These are phyloP conservation scores for Rhynchotus rufescens DNA, from an alignment of 2,797 vertebrate genomes.

Conservation along the genomic window DNA sequence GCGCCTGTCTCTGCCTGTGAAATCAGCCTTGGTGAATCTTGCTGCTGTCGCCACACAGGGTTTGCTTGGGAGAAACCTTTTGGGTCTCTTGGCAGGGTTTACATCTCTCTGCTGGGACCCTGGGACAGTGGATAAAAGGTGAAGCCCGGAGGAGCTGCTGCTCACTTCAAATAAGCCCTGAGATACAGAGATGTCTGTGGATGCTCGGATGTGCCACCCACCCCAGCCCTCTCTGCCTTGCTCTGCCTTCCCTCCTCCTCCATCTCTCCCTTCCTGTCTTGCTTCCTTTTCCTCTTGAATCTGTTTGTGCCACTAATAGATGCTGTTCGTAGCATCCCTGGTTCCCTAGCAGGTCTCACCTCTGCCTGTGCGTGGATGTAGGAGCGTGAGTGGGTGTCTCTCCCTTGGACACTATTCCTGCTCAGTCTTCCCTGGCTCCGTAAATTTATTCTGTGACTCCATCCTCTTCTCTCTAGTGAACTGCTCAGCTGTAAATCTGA, in stretches of 20 bases:
- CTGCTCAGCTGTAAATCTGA: neutral
- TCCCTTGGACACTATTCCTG: neutral
- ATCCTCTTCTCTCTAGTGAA: neutral
- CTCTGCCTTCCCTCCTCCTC: neutral
- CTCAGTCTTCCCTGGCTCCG: neutral
- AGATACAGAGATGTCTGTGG: neutral
- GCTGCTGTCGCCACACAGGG: neutral
- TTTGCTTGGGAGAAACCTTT: conserved; percentile 46
- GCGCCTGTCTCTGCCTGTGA: neutral
- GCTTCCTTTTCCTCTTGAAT: neutral
- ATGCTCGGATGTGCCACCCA: neutral
- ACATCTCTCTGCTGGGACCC: neutral
- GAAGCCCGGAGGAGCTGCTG: conserved; percentile 4
- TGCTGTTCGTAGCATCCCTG: neutral
- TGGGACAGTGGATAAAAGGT: neutral
- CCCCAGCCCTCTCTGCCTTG: neutral
- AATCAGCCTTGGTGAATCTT: neutral
- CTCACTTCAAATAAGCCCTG: conserved; percentile 2
- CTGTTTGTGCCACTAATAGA: fast-evolving
- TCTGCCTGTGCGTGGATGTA: neutral
- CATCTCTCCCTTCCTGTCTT: neutral
- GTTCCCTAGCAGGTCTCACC: neutral
- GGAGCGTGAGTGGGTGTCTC: fast-evolving
- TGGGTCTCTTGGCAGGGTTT: conserved; percentile 20
- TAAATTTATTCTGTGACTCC: neutral